Conservation (phyloP, 2,888 invertebrate species). For the Phrixothrix hirtus region DNA sequence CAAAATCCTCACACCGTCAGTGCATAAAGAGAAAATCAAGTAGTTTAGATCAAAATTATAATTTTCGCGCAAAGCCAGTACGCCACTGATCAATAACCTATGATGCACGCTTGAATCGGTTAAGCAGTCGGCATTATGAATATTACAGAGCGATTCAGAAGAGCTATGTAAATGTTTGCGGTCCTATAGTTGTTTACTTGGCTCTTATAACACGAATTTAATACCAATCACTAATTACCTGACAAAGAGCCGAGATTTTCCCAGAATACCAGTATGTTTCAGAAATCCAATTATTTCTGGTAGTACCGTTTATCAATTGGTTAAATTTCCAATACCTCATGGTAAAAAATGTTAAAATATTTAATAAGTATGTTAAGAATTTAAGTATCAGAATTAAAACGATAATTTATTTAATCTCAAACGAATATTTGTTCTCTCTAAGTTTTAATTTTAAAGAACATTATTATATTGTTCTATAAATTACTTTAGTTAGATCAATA, state of each 20-base stretch:
- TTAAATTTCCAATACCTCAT: too few relatives aligned
- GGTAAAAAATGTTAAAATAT: too few relatives aligned
- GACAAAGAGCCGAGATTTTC: slow-evolving; percentile 18
- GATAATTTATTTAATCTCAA: too few relatives aligned
- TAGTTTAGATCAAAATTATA: too few relatives aligned
- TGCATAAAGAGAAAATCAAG: too few relatives aligned
- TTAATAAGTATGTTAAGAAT: too few relatives aligned
- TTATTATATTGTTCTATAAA: not conserved
- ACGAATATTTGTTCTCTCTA: too few relatives aligned
- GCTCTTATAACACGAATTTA: slow-evolving; percentile 45
- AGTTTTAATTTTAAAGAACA: not conserved
- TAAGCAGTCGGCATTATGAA: slow-evolving; percentile 35
- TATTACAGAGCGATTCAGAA: slow-evolving; percentile 44
- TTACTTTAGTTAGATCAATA: not conserved
- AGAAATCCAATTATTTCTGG: too few relatives aligned
- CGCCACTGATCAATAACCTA: slow-evolving; percentile 20
- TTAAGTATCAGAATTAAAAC: too few relatives aligned
- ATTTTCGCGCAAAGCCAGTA: too few relatives aligned
- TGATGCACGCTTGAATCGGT: slow-evolving; percentile 24
- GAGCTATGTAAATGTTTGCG: slow-evolving; percentile 54
- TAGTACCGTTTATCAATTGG: too few relatives aligned
- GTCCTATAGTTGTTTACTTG: slow-evolving; percentile 46
- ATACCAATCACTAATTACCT: slow-evolving; percentile 46
- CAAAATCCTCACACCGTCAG: too few relatives aligned
- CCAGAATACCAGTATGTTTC: slow-evolving; percentile 1